Evolutionary conservation across 1,140 invertebrate genomes (phyloP), one percentile per base, ranked within the genome.

Genomic region (Trichomalopsis sarcophagae): DNA sequence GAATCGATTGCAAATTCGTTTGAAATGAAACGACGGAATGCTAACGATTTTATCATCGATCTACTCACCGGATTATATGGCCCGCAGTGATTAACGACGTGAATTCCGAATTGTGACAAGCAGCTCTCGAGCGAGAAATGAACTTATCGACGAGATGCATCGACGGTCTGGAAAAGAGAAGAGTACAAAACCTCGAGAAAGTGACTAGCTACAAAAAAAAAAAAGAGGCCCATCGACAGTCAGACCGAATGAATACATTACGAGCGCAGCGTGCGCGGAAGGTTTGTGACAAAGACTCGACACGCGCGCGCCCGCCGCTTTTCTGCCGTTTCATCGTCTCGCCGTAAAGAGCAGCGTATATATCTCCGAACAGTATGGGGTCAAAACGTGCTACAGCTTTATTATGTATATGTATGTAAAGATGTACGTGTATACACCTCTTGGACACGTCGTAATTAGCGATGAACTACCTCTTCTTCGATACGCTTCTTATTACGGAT

Each of bases 31-130:
- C 5, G 5, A 36, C 33, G 40, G 7, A 11, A 44, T 44, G 40
- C 40, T 9, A 44, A 44, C 40, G 10, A 44, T 44, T 7, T 44
- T 44, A 44, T 44, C 40, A 10, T 44, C 3, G 5, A 9, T 9
- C 7, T 9, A 40, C 7, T 40, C 33, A 36, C 33, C 50, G 50
- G 50, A 55, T 55, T 55, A 21, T 27, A 27, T 27, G 27, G 17
- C 17, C 44, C 50, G 2, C 40, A 0, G 84, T 36, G 4, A 55
- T 23, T 0, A 73, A 81, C 71, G 80, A 81, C 23, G 14, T 23
- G 13, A 71, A 81, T 73, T 27, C 13, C 44, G 80, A 81, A 71
- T 81, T 81, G 13, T 81, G 80, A 81, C 80, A 81, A 81, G 33
- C 40, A 47, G 17, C 30, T 69, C 78, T 55, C 50, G 21, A 11